Base-by-base conservation (phyloP, 1,140 invertebrate genomes). In the Camponotus vicinus region DNA sequence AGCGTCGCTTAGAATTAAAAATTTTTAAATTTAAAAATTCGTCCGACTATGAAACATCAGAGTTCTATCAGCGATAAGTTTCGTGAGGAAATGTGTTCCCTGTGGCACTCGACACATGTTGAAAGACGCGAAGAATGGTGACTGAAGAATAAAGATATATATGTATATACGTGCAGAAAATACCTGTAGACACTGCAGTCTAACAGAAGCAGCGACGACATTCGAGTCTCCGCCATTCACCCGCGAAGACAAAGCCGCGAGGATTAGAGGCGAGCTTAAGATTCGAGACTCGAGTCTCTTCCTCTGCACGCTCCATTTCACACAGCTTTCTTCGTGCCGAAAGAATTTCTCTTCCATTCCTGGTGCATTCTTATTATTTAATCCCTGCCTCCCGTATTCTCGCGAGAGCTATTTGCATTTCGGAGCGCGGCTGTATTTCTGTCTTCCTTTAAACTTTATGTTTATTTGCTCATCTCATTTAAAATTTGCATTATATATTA, bases 231-330 rank as follows among this genome's bases (percentile, higher is more conserved):
- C 55, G 18, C 42, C 42, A 59, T 73, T 73, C 18, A 11, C 32
- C 37, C 49, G 49, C 40, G 32, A 63, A 73, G 40, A 75, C 27
- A 83, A 82, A 83, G 57, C 69, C n/a, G 4, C 49, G 18, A 83
- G 55, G 69, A 83, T 83, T 83, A 83, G 27, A 73, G 55, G 34
- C 69, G 18, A 83, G 55, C 55, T 83, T 73, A 63, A 83, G 55
- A 73, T 49, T 61, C 42, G 18, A 69, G n/a, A 18, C 32, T 78
- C 40, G 42, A 49, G 32, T 63, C n/a, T 73, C 32, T 73, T 49
- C 27, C 7, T 57, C 6, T 42, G 9, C 15, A 71, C 27, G 67
- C 67, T 83, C 40, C 69, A 73, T 83, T 83, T 82, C 40, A 18
- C 40, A 18, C 37, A 11, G 11, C 9, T 42, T 59, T 71, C 52